These are phyloP conservation scores for Catostylus mosaicus DNA, from an alignment of 30 jellyfish, hydroid and myxozoan genomes.

Conservation along the genomic window DNA sequence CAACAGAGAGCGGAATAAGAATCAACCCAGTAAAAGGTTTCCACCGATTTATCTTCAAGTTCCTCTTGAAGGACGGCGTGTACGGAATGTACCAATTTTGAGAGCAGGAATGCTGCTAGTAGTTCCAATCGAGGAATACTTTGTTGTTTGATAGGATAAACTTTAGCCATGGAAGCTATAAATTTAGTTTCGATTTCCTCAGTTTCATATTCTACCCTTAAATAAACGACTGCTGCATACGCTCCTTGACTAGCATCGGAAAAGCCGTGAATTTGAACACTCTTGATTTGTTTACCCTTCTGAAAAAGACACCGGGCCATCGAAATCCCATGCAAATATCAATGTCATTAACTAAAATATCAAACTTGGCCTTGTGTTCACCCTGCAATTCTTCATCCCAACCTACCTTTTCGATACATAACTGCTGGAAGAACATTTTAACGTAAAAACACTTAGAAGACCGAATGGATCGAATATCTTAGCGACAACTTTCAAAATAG, in stretches of 20 bases:
- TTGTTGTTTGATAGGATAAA: conserved; percentile 20
- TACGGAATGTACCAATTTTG: conserved; percentile 11
- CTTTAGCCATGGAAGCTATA: conserved; percentile 32
- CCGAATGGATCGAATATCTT: no score
- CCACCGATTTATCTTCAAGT: neutral
- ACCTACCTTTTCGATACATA: no score
- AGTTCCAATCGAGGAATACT: conserved; percentile 28
- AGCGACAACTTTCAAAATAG: no score
- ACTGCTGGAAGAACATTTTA: no score
- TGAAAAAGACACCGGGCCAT: conserved; percentile 16
- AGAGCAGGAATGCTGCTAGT: conserved; percentile 24
- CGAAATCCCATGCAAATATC: neutral
- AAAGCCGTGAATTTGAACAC: conserved; percentile 25
- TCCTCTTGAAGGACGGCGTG: neutral
- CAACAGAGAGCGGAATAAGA: conserved; percentile 34
- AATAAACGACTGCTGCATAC: conserved; percentile 15
- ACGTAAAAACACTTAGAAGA: no score
- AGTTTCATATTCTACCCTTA: conserved; percentile 1
- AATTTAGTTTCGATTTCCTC: conserved; percentile 35
- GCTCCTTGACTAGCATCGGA: conserved; percentile 45
- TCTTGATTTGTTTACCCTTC: conserved; percentile 11
- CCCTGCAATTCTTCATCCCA: conserved; percentile 43
- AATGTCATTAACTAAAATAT: neutral
- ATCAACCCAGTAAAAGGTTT: conserved; percentile 40
- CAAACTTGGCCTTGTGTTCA: neutral